Percentiles rank a stretch among this genome's conserved stretches.
Evolutionary conservation across 2,113 vertebrate species (phyloP).

Genomic region (Nothobranchius kuhntae): DNA sequence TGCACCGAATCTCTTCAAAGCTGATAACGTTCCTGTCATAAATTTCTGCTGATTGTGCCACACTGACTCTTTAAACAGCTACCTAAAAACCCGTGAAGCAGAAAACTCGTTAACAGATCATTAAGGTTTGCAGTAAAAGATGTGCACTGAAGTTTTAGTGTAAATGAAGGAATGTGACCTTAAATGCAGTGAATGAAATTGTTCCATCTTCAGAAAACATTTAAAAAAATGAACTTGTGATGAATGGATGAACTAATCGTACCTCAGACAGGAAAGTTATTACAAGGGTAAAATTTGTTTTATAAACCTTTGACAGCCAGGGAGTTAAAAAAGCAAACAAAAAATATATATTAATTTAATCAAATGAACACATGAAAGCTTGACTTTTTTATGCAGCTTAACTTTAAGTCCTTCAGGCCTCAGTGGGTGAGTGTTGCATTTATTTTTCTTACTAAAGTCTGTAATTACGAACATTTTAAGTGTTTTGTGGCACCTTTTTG

Average conservation of each 20-base stretch:
- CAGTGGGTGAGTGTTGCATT: too few relatives aligned
- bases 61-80: neutral
- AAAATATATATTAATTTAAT: too few relatives aligned
- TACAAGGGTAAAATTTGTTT: too few relatives aligned
- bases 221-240: neutral
- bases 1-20: neutral
- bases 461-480: too few relatives aligned
- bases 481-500: neutral
- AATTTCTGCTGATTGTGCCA: neutral
- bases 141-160: slow-evolving; percentile 1
- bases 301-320: too few relatives aligned
- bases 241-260: neutral
- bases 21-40: neutral
- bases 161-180: neutral
- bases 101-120: neutral
- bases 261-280: too few relatives aligned
- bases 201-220: neutral
- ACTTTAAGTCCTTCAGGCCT: too few relatives aligned
- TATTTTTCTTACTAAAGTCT: too few relatives aligned
- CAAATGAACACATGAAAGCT: too few relatives aligned
- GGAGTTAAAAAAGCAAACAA: too few relatives aligned
- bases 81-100: neutral
- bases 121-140: neutral
- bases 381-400: too few relatives aligned
- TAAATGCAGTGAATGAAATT: neutral